These are phyloP conservation scores for Loris lydekkerianus DNA, from an alignment of 2,797 vertebrate species.

Conservation along the genomic window DNA sequence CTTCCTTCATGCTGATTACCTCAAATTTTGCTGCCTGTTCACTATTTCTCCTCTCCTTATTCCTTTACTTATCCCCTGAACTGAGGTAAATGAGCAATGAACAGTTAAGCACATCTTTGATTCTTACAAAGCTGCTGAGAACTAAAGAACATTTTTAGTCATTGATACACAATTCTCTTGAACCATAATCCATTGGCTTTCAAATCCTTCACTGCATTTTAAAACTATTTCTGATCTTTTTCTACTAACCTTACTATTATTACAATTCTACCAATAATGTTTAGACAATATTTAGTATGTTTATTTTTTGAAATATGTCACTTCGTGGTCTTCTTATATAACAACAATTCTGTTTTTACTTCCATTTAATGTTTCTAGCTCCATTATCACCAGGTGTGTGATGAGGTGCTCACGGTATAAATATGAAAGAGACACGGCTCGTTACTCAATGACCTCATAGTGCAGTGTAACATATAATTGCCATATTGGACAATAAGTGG, in stretches of 20 bases:
- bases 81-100: too few relatives aligned
- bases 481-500: not conserved
- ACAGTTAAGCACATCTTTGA: not conserved
- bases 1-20: not conserved
- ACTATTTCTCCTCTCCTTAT: too few relatives aligned
- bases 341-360: not conserved
- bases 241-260: not conserved
- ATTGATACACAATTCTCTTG: not conserved
- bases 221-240: conserved; percentile 1
- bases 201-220: conserved; percentile 1
- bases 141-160: not conserved
- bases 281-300: not conserved
- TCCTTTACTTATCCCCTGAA: too few relatives aligned
- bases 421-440: not conserved
- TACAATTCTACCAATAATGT: not conserved
- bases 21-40: too few relatives aligned
- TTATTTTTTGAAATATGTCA: conserved; percentile 4
- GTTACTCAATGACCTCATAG: not conserved
- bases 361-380: conserved; percentile 7
- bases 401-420: not conserved
- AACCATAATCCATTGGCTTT: not conserved
- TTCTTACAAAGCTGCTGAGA: not conserved
- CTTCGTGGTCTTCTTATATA: not conserved
- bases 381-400: not conserved
- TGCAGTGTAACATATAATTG: not conserved